A percentile compares a stretch with the other conserved stretches of the same genome.
Conservation (phyloP, 2,113 vertebrate genomes). For the Spea bombifrons region DNA sequence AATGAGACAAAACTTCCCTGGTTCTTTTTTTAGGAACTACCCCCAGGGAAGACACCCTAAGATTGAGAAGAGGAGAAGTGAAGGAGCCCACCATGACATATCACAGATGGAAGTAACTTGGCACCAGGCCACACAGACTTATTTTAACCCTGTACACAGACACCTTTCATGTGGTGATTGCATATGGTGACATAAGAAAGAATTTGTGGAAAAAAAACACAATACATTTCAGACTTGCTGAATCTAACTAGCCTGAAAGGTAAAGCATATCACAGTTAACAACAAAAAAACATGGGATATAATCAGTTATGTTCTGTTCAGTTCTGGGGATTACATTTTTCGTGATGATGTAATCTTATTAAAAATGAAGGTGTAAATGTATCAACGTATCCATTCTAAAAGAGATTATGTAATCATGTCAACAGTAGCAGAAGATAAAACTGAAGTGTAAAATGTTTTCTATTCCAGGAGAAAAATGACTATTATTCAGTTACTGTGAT, state of each 20-base stretch:
- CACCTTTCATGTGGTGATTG: no score
- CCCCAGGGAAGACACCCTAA: no score
- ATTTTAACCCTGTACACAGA: no score
- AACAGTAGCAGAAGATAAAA: constrained; percentile 20
- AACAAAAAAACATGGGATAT: constrained; percentile 17
- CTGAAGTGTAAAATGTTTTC: neutral
- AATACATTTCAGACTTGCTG: neutral
- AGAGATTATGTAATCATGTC: constrained; percentile 30
- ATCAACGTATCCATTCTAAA: constrained; percentile 22
- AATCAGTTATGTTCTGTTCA: constrained; percentile 35
- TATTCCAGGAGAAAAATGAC: constrained; percentile 2
- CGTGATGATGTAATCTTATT: constrained; percentile 41
- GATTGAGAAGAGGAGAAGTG: no score
- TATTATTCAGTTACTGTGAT: neutral
- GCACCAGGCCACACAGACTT: no score
- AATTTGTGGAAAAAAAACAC: neutral
- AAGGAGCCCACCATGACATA: no score
- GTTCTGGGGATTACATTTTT: constrained; percentile 32
- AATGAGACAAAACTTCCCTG: no score
- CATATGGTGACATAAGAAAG: no score
- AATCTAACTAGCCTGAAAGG: neutral
- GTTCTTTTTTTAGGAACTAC: no score
- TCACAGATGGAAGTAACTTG: no score
- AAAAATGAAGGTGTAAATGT: constrained; percentile 44
- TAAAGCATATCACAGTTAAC: constrained; percentile 1